These are phyloP conservation scores for Trichosurus vulpecula DNA, from an alignment of 2,797 vertebrate species.

Conservation along the genomic window DNA sequence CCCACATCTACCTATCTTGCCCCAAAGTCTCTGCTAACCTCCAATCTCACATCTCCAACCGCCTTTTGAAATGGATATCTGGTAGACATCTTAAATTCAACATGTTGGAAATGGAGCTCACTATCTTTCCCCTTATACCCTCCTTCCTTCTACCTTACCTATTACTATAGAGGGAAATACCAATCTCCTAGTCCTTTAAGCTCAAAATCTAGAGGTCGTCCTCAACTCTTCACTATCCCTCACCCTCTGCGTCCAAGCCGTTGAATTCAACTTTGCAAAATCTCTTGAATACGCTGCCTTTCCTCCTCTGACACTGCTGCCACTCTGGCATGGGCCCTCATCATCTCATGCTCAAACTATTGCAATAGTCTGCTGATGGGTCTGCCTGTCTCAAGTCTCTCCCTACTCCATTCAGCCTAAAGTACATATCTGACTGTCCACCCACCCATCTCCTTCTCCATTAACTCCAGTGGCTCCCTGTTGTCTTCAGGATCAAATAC, in stretches of 20 bases:
- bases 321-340: not conserved
- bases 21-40: not conserved
- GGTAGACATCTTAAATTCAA: not conserved
- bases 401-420: not conserved
- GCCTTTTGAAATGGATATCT: not conserved
- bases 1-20: not conserved
- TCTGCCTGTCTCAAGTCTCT: not conserved
- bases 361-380: not conserved
- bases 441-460: not conserved
- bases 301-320: not conserved
- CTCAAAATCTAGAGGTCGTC: not conserved
- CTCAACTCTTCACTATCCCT: not conserved
- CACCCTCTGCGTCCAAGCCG: too few species aligned
- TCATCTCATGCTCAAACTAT: not conserved
- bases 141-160: not conserved
- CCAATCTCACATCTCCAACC: not conserved
- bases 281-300: not conserved
- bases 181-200: not conserved
- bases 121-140: not conserved
- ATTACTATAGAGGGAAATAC: not conserved
- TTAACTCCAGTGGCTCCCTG: not conserved
- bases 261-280: too few species aligned
- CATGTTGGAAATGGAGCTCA: not conserved
- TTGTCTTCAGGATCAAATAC: not conserved
- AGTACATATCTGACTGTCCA: too few species aligned